These are phyloP conservation scores for Nemoura dubitans DNA, from an alignment of 2,888 invertebrate species.

Conservation along the genomic window DNA sequence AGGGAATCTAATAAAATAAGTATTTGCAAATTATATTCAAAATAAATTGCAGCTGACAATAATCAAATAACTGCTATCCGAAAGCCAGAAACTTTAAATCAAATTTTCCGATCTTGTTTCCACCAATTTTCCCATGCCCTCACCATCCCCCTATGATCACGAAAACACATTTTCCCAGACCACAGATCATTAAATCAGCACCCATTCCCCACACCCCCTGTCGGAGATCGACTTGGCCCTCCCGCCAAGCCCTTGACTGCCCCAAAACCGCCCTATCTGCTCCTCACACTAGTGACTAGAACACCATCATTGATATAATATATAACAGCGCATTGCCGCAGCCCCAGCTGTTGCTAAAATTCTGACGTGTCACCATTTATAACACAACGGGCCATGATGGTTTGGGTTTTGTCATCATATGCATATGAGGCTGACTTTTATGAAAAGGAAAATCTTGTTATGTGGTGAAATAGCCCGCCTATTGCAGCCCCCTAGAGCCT, in stretches of 20 bases:
- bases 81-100: no score
- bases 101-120: background rate
- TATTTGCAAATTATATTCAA: no score
- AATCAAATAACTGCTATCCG: no score
- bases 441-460: constrained; percentile 20
- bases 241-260: constrained; percentile 30
- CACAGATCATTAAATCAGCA: constrained; percentile 1
- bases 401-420: constrained; percentile 36
- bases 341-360: constrained; percentile 34
- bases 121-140: background rate
- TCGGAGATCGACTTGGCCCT: background rate
- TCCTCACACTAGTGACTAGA: background rate
- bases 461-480: constrained; percentile 20
- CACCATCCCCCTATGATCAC: background rate
- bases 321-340: background rate
- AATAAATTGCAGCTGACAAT: no score
- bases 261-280: constrained; percentile 29
- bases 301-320: background rate
- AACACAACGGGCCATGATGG: constrained; percentile 23
- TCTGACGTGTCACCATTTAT: constrained; percentile 39
- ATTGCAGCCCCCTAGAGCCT: constrained; percentile 16
- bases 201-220: background rate
- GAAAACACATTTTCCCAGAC: background rate
- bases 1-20: no score
- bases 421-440: constrained; percentile 23